These are phyloP conservation scores for Hippasteria phrygiana DNA, from an alignment of 53 echinoderm and acorn worm genomes.

Conservation along the genomic window DNA sequence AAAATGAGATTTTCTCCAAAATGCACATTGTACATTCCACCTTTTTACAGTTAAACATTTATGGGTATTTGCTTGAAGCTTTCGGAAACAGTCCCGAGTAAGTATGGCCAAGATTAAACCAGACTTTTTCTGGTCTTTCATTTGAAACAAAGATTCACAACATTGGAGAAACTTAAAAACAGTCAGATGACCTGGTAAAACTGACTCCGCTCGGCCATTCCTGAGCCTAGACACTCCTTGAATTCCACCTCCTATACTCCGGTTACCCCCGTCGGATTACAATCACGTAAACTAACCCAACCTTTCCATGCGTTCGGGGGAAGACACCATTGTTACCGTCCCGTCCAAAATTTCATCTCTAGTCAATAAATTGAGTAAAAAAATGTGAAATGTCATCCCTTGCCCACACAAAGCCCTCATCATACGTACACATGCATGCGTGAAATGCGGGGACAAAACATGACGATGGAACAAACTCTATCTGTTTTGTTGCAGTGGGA, in stretches of 20 bases:
- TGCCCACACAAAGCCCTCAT: not conserved
- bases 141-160: too few relatives aligned
- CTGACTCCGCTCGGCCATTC: not conserved
- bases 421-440: not conserved
- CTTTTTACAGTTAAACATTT: too few relatives aligned
- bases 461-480: not conserved
- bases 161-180: too few relatives aligned
- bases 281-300: conserved; percentile 12
- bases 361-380: conserved; percentile 37
- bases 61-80: too few relatives aligned
- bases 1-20: too few relatives aligned
- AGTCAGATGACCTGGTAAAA: too few relatives aligned
- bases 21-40: too few relatives aligned
- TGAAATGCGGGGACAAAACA: not conserved
- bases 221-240: not conserved
- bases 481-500: not conserved
- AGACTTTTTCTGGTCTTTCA: too few relatives aligned
- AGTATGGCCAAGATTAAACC: too few relatives aligned
- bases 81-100: too few relatives aligned
- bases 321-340: conserved; percentile 14
- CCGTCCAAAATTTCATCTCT: not conserved
- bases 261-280: conserved; percentile 20
- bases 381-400: conserved; percentile 34
- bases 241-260: not conserved
- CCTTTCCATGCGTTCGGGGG: not conserved